phyloP scores from a whole-genome alignment of 2,888 invertebrate genomes.

The Caradrina clavipalpis region DNA sequence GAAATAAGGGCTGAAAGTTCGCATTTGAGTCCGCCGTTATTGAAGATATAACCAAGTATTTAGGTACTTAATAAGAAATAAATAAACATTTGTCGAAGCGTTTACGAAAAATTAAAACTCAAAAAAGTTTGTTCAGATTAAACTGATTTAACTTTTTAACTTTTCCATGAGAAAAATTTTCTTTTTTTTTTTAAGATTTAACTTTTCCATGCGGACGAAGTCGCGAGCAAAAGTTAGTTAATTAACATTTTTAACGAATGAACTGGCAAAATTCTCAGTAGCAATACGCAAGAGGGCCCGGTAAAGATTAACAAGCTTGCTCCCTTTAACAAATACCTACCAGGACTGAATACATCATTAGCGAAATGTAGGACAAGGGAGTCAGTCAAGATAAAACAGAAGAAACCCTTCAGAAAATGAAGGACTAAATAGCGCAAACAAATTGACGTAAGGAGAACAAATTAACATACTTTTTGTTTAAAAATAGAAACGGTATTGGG shows the following conservation, averaged over 20 bases:
- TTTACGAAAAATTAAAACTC: too few species aligned
- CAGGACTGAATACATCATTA: conserved; percentile 4
- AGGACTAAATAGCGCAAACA: not conserved
- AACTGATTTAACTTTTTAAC: too few species aligned
- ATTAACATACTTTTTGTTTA: not conserved
- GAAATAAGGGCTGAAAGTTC: too few species aligned
- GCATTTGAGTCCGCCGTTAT: too few species aligned
- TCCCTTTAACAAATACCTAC: conserved; percentile 1
- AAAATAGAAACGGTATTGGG: too few species aligned
- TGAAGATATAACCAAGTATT: too few species aligned
- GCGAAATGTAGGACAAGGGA: conserved; percentile 15
- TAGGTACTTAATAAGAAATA: too few species aligned
- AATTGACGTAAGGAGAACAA: not conserved
- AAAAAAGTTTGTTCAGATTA: too few species aligned
- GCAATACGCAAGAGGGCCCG: conserved; percentile 8
- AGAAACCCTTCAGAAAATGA: not conserved
- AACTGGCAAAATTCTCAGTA: conserved; percentile 1
- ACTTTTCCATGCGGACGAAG: too few species aligned
- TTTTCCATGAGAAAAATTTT: too few species aligned
- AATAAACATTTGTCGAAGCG: too few species aligned
- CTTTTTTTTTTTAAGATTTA: too few species aligned
- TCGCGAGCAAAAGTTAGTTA: not conserved
- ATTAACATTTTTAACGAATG: not conserved
- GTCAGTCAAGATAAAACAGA: not conserved
- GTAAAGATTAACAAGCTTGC: conserved; percentile 10